These are phyloP conservation scores for Clitarchus hookeri DNA, from an alignment of 2,888 invertebrate species.

Conservation along the genomic window DNA sequence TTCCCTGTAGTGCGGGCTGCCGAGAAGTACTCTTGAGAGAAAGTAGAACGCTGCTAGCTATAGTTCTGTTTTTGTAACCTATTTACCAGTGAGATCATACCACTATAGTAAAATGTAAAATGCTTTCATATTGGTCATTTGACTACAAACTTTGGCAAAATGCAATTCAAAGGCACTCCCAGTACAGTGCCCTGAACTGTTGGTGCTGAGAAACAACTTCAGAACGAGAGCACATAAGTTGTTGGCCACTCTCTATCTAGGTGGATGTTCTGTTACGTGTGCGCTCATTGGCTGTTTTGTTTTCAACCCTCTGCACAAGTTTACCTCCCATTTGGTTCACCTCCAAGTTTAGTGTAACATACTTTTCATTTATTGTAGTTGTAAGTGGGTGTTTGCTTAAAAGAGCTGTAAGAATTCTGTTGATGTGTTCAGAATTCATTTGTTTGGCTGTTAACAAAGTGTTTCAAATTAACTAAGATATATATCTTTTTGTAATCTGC, in stretches of 20 bases:
- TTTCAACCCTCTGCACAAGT: not conserved
- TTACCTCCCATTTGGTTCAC: not conserved
- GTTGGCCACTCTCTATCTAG: not conserved
- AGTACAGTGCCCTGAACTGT: not conserved
- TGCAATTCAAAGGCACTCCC: not conserved
- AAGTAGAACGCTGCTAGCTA: no score
- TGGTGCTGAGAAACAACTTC: not conserved
- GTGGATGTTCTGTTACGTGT: conserved; percentile 5
- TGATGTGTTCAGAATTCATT: not conserved
- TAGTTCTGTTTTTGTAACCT: no score
- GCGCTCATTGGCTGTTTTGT: not conserved
- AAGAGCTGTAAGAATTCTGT: not conserved
- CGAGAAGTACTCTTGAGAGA: no score
- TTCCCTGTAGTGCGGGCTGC: no score
- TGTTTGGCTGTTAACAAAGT: not conserved
- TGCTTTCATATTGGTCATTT: not conserved
- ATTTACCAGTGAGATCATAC: not conserved
- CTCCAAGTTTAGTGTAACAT: not conserved
- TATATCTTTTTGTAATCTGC: not conserved
- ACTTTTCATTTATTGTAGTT: conserved; percentile 7
- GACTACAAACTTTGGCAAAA: not conserved
- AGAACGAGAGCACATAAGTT: not conserved
- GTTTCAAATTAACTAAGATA: not conserved
- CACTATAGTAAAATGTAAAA: not conserved
- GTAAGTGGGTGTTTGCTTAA: not conserved